Evolutionary conservation across 2,888 invertebrate species (phyloP), one percentile per base, ranked within the genome.

Genomic region (Euplexia lucipara): DNA sequence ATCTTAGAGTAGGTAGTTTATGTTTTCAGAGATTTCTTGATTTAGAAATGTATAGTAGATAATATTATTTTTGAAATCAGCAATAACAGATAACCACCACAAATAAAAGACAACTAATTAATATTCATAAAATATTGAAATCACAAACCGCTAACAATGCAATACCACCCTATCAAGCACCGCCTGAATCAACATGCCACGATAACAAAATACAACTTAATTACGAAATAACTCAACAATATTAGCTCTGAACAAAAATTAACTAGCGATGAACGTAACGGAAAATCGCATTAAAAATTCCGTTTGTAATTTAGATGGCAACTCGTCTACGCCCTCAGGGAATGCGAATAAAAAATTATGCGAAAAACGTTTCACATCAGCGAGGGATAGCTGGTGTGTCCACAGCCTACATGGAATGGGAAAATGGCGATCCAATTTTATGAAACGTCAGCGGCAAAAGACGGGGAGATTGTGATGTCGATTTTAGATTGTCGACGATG

Each of bases 291-390:
- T 75, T 71, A 59, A 82, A 82, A 83, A 83, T 81, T 85, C 79
- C 62, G 65, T 66, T 66, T 75, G 74, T 80, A 73, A 83, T 83
- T 84, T 72, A 58, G 60, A 77, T 69, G 70, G 58, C 64, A 79
- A 63, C 70, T 67, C 60, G 70, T 70, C 51, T 62, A 47, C 44
- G 20, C 44, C 42, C 44, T 42, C 54, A 8, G 53, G 76, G 70
- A 70, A 62, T 57, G 56, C 41, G 63, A 53, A 58, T 74, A 75
- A 70, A 73, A 78, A 75, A 78, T 80, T 76, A 70, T 60, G 47
- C 32, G 49, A 66, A 79, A 78, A 78, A 70, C 45, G 48, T 39
- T 60, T 48, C 51, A 63, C 59, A 76, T 78, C 73, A 56, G 70
- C 56, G 37, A 54, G 60, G 16, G n/a, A 41, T 30, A 62, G 20